Evolutionary conservation across 2,888 invertebrate genomes (phyloP), one percentile per base, ranked within the genome.

Genomic region (Amaurobius ferox): DNA sequence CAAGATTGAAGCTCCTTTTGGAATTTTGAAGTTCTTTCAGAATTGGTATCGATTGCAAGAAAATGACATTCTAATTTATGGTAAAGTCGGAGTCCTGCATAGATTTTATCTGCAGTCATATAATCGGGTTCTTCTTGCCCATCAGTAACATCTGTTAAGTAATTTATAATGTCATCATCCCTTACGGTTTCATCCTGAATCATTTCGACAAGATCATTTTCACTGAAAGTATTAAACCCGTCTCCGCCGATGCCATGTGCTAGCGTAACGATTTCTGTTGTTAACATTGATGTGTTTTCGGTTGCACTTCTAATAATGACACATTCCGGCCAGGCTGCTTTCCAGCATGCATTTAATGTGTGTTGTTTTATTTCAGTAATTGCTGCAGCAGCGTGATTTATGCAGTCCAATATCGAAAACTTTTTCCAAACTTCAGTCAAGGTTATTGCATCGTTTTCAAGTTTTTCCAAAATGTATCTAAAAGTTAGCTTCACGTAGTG

Each of bases 241-340:
- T 39, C 39, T 39, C 39, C 39, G 39, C 72, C 44, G 48, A 72
- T 72, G 48, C 55, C 55, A 72, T 72, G 72, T 72, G 48, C 72
- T 26, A 72, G 55, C 72, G 7, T 28, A 26, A 44, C 55, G 29
- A 72, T 72, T 72, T 72, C 72, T 48, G 72, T 13, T 61, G 19
- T 29, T 72, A 72, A 72, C 55, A 48, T 72, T 72, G 55, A 44
- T 48, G 55, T 11, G 72, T 40, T 72, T 48, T 72, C 48, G 72
- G 48, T 72, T 28, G 30, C 72, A 29, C 30, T 48, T 72, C 72
- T 44, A 72, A 48, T 72, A 48, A 48, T 72, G 44, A 72, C 55
- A 72, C 48, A 72, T 72, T 72, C 72, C 28, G 55, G 72, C 48
- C 72, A 72, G 72, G 30, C 29, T 48, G 72, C 72, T 72, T 48